These are phyloP conservation scores for Osmoderma eremita DNA, from an alignment of 2,888 invertebrate species.

Conservation along the genomic window DNA sequence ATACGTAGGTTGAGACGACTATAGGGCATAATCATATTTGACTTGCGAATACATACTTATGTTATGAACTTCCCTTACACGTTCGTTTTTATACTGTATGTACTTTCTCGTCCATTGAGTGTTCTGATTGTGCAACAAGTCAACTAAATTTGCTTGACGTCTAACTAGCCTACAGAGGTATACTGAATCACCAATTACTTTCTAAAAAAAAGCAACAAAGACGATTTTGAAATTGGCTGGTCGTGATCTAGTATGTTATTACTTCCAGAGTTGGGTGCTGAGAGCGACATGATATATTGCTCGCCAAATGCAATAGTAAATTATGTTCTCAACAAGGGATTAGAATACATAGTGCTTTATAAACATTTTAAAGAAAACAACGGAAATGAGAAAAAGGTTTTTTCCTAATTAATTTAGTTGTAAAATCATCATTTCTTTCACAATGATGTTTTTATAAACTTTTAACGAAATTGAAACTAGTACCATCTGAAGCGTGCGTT, in stretches of 20 bases:
- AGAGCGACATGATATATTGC: conserved; percentile 21
- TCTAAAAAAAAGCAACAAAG: conserved; percentile 31
- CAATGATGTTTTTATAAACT: too few species aligned
- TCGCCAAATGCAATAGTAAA: conserved; percentile 14
- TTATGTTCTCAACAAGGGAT: not conserved
- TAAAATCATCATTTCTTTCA: too few species aligned
- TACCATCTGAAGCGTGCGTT: too few species aligned
- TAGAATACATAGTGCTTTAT: not conserved
- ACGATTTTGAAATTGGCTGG: conserved; percentile 33
- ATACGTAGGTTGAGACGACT: too few species aligned
- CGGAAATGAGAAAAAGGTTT: too few species aligned
- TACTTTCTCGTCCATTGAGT: too few species aligned
- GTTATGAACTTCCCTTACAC: too few species aligned
- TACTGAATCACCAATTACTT: conserved; percentile 24
- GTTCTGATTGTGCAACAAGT: conserved; percentile 29
- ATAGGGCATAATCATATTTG: too few species aligned
- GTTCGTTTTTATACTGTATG: too few species aligned
- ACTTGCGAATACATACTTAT: too few species aligned
- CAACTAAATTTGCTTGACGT: conserved; percentile 13
- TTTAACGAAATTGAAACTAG: too few species aligned
- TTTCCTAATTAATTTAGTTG: too few species aligned
- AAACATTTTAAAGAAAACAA: not conserved
- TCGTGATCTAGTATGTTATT: conserved; percentile 29
- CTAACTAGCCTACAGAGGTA: conserved; percentile 16
- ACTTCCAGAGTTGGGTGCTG: conserved; percentile 16